Evolutionary conservation across 2,797 vertebrate species (phyloP).

Genomic region (Microchirus variegatus): DNA sequence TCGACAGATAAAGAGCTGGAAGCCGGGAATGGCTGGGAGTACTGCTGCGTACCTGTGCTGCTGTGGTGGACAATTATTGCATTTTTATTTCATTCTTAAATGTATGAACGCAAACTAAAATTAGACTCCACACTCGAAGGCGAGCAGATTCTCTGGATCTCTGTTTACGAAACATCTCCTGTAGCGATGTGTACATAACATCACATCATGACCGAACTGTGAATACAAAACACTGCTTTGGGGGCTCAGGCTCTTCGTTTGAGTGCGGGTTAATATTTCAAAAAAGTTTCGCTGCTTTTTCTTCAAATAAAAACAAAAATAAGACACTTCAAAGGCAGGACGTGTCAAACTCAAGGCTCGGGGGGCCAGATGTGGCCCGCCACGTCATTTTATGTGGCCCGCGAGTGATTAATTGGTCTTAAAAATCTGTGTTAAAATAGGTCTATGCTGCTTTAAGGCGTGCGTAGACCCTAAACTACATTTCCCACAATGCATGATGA

Average conservation of each 20-base stretch:
- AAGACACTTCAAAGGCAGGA: neutral
- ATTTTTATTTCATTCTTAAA: neutral
- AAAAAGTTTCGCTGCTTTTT: too few relatives aligned
- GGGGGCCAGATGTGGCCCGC: too few relatives aligned
- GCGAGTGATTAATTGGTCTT: too few relatives aligned
- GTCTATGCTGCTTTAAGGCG: too few relatives aligned
- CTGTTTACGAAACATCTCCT: constrained; percentile 55
- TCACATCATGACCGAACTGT: constrained; percentile 33
- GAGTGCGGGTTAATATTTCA: constrained; percentile 8
- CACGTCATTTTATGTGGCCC: too few relatives aligned
- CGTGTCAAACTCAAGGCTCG: too few relatives aligned
- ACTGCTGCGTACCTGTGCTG: neutral
- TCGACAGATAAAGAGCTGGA: constrained; percentile 30
- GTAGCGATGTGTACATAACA: constrained; percentile 41
- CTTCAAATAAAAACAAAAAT: too few relatives aligned
- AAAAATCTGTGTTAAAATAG: too few relatives aligned
- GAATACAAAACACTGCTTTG: constrained; percentile 21
- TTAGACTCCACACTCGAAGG: neutral
- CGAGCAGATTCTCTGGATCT: constrained; percentile 4
- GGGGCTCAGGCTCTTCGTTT: neutral
- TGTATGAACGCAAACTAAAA: neutral
- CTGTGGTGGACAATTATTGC: neutral
- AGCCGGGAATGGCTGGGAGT: neutral
- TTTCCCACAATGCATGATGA: too few relatives aligned
- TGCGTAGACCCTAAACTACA: too few relatives aligned